Evolutionary conservation across 2,888 invertebrate genomes (phyloP).

Genomic region (Clitarchus hookeri): DNA sequence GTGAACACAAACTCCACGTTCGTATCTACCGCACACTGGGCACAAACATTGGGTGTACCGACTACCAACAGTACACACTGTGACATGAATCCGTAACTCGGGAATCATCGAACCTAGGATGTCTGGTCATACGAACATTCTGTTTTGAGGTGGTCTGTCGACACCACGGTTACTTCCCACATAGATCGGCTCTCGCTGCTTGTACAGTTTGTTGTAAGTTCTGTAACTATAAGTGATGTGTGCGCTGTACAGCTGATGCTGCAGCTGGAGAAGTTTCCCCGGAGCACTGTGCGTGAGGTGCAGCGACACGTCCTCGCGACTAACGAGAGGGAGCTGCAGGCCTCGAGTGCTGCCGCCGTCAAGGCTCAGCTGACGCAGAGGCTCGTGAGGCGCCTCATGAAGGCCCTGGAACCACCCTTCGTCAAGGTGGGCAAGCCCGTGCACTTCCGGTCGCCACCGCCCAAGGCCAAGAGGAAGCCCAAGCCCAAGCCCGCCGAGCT

Average conservation of each 20-base stretch:
- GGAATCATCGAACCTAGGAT: too few species aligned
- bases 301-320: background rate
- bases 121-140: too few species aligned
- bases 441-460: background rate
- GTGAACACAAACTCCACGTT: too few species aligned
- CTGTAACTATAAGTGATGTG: background rate
- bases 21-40: too few species aligned
- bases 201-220: too few species aligned
- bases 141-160: too few species aligned
- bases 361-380: background rate
- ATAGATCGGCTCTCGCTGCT: too few species aligned
- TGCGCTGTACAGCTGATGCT: background rate
- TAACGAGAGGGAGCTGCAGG: background rate
- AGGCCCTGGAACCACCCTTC: slow-evolving; percentile 4
- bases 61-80: too few species aligned
- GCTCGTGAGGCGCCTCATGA: background rate
- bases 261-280: slow-evolving; percentile 10
- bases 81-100: too few species aligned
- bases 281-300: background rate
- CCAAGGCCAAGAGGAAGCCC: background rate
- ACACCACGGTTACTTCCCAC: too few species aligned
- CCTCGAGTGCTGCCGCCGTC: background rate
- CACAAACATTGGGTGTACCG: too few species aligned
- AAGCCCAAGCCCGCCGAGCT: background rate
- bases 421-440: slow-evolving; percentile 2